A percentile compares a stretch with the other conserved stretches of the same genome.
These are phyloP conservation scores for Neotragus moschatus DNA, from an alignment of 2,113 vertebrate genomes.

Conservation along the genomic window DNA sequence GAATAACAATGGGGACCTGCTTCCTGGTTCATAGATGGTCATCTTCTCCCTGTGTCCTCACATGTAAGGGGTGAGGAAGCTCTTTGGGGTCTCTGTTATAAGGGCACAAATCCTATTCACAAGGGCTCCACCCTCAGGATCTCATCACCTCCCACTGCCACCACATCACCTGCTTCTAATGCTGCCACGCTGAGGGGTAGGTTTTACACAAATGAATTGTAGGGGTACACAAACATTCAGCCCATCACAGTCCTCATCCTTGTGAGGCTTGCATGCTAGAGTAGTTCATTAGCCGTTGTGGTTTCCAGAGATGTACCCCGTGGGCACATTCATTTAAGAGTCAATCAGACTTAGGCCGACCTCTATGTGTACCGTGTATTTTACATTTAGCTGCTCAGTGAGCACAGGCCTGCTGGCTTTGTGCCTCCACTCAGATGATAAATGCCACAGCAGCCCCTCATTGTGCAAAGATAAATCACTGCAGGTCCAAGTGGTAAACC, in stretches of 20 bases:
- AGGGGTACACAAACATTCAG: neutral
- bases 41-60: neutral
- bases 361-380: neutral
- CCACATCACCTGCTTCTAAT: neutral
- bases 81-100: neutral
- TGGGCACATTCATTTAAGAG: neutral
- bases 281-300: neutral
- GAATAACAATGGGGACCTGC: neutral
- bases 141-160: neutral
- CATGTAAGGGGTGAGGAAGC: neutral
- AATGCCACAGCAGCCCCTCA: neutral
- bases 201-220: neutral
- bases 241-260: neutral
- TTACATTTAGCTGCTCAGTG: neutral
- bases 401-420: neutral
- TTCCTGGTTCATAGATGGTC: neutral
- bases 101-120: neutral
- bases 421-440: neutral
- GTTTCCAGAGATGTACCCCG: neutral
- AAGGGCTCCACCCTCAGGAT: neutral
- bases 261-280: neutral
- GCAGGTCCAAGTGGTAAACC: conserved; percentile 44
- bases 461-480: conserved; percentile 62
- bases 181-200: neutral
- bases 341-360: neutral